Evolutionary conservation across 2,797 vertebrate species (phyloP).

Genomic region (Peromyscus nudipes): DNA sequence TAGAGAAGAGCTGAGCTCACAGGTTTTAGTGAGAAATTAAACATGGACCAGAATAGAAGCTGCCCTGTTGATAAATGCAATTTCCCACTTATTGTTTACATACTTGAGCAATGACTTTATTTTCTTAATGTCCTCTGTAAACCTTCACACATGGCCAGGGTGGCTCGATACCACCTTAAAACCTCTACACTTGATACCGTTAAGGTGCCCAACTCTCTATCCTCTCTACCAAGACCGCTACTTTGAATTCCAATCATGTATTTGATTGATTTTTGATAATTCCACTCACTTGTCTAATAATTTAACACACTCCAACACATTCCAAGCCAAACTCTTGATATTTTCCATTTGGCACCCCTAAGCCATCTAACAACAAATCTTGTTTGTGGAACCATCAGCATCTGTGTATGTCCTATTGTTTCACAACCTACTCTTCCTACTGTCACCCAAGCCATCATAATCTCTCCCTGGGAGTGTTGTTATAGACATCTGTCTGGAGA

Average conservation of each 20-base stretch:
- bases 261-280: not conserved
- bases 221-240: not conserved
- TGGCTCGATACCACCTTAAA: not conserved
- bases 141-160: not conserved
- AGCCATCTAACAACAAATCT: not conserved
- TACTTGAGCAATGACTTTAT: not conserved
- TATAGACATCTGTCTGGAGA: not conserved
- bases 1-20: not conserved
- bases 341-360: not conserved
- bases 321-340: not conserved
- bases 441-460: not conserved
- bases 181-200: not conserved
- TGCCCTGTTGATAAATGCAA: not conserved
- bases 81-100: not conserved
- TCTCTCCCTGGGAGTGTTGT: not conserved
- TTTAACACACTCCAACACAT: not conserved
- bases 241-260: not conserved
- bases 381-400: not conserved
- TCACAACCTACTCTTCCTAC: accelerated
- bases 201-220: too few relatives aligned
- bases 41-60: not conserved
- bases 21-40: not conserved
- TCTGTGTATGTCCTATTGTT: not conserved
- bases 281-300: not conserved
- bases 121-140: not conserved